phyloP scores from a whole-genome alignment of 2,888 invertebrate genomes.

The Clanis bilineata region DNA sequence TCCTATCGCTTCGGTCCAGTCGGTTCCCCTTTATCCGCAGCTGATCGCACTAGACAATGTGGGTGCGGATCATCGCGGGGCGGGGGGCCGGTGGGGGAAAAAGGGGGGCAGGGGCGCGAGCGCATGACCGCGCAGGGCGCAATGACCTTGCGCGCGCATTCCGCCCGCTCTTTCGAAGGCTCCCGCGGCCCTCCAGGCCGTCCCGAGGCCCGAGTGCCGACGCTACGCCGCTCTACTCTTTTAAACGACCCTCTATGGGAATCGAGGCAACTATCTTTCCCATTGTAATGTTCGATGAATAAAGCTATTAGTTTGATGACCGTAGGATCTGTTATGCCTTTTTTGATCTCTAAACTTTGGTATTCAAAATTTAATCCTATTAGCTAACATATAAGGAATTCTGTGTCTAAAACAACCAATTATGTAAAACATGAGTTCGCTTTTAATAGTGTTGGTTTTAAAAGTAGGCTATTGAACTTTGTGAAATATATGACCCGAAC shows the following conservation, averaged over 20 bases:
- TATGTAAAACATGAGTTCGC: constrained; percentile 17
- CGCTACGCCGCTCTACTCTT: constrained; percentile 56
- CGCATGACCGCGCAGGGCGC: constrained; percentile 82
- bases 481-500: constrained; percentile 47
- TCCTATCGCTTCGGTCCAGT: constrained; percentile 66
- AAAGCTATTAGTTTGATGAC: constrained; percentile 30
- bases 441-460: constrained; percentile 36
- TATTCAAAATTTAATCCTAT: background rate
- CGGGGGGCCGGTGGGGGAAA: constrained; percentile 35
- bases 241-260: constrained; percentile 46
- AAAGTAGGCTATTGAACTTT: constrained; percentile 74
- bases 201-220: too few relatives aligned
- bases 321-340: background rate
- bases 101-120: constrained; percentile 54
- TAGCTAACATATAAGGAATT: constrained; percentile 12
- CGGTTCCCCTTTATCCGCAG: constrained; percentile 75
- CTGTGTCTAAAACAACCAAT: constrained; percentile 28
- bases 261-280: constrained; percentile 37
- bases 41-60: constrained; percentile 77
- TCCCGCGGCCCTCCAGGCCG: constrained; percentile 63
- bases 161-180: constrained; percentile 68
- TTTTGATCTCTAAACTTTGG: background rate
- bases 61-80: constrained; percentile 54
- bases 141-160: constrained; percentile 81
- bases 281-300: constrained; percentile 43